Conservation (phyloP, 2,113 vertebrate genomes). For the Platichthys stellatus region DNA sequence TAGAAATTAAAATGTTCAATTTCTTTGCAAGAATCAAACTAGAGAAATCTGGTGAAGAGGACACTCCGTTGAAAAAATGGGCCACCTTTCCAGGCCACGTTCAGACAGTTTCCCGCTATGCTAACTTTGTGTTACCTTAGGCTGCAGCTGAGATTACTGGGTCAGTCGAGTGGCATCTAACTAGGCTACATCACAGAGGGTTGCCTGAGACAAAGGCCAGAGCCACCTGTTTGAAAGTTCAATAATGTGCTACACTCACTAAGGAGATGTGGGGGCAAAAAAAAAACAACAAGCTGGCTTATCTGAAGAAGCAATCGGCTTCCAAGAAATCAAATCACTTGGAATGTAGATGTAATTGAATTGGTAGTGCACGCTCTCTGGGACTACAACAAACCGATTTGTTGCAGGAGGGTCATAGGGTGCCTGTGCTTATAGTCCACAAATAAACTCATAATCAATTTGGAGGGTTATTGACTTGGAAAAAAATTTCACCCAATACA, state of each 20-base stretch:
- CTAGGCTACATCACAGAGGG: constrained; percentile 7
- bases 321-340: constrained; percentile 43
- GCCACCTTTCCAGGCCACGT: not conserved
- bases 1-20: not conserved
- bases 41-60: not conserved
- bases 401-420: not conserved
- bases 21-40: not conserved
- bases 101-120: not conserved
- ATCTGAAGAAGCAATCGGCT: constrained; percentile 33
- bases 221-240: constrained; percentile 33
- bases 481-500: not conserved
- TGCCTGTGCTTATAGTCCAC: constrained; percentile 9
- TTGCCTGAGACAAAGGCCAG: not conserved
- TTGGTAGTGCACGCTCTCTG: constrained; percentile 18
- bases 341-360: constrained; percentile 33
- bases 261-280: not conserved
- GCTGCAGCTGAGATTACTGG: constrained; percentile 29
- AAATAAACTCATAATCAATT: constrained; percentile 24
- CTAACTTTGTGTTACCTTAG: constrained; percentile 30
- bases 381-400: not conserved
- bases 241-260: not conserved
- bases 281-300: not conserved
- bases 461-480: not conserved
- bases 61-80: not conserved
- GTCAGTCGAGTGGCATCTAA: constrained; percentile 12